A percentile compares a stretch with the other conserved stretches of the same genome.
Evolutionary conservation across 1,140 invertebrate genomes (phyloP).

Genomic region (Bombus confusus): DNA sequence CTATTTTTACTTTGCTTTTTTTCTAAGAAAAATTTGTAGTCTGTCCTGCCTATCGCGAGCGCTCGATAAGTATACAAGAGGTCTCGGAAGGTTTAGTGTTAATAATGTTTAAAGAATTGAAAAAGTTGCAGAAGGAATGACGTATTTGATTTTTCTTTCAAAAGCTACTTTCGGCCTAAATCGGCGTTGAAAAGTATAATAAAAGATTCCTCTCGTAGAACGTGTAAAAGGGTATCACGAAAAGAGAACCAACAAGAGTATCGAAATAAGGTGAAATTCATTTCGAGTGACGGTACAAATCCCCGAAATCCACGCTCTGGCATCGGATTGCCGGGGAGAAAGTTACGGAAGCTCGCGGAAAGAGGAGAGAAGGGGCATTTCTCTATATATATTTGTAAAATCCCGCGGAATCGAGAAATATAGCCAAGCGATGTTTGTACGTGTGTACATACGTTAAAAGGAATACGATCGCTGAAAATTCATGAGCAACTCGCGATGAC

Average conservation of each 20-base stretch:
- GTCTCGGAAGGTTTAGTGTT: too few species aligned
- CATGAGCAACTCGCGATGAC: neutral
- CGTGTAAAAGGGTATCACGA: neutral
- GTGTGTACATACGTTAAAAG: constrained; percentile 5
- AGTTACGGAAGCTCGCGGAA: neutral
- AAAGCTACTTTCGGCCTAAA: neutral
- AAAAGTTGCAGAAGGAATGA: neutral
- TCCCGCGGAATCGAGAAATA: neutral
- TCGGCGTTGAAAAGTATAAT: too few species aligned
- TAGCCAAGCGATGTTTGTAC: neutral
- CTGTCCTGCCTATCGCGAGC: too few species aligned
- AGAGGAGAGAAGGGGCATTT: too few species aligned
- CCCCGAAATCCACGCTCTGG: neutral
- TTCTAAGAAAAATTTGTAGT: too few species aligned
- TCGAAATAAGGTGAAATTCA: constrained; percentile 3
- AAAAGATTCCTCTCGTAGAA: neutral
- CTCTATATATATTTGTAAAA: constrained; percentile 3
- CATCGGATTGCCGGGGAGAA: neutral
- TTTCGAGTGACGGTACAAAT: neutral
- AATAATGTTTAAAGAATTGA: too few species aligned
- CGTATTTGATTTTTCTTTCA: neutral
- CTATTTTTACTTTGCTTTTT: too few species aligned
- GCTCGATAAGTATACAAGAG: too few species aligned
- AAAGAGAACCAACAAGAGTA: neutral
- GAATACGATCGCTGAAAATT: constrained; percentile 9